These are phyloP conservation scores for Pipistrellus pipistrellus DNA, from an alignment of 2,797 vertebrate genomes.

Conservation along the genomic window DNA sequence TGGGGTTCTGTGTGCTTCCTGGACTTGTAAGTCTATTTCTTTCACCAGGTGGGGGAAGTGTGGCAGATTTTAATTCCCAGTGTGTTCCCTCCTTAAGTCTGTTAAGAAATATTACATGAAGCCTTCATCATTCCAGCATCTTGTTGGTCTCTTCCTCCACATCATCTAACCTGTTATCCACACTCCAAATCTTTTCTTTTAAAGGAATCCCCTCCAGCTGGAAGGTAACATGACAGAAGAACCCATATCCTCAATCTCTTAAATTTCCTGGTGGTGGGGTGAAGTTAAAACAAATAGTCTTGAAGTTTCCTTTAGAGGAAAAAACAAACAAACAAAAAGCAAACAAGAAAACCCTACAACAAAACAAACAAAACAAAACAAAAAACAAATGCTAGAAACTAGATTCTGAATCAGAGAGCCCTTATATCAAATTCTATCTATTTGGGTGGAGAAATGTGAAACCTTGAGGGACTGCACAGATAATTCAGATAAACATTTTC, in stretches of 20 bases:
- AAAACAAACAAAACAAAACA: too few relatives aligned
- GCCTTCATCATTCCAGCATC: background rate
- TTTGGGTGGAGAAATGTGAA: slow-evolving; percentile 23
- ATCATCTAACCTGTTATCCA: background rate
- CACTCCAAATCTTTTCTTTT: slow-evolving; percentile 2
- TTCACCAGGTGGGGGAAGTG: too few relatives aligned
- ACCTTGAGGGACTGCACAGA: background rate
- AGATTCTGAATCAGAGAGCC: background rate
- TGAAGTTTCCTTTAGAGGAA: slow-evolving; percentile 15
- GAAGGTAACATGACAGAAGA: background rate
- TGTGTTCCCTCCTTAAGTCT: background rate
- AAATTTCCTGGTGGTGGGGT: background rate
- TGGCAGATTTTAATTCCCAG: background rate
- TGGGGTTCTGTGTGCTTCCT: too few relatives aligned
- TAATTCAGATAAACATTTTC: background rate
- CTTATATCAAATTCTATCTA: background rate
- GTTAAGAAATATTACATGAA: background rate
- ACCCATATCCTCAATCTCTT: background rate
- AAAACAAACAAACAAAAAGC: background rate
- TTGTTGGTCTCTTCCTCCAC: background rate
- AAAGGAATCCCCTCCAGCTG: background rate
- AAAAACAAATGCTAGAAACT: background rate
- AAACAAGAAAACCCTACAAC: too few relatives aligned
- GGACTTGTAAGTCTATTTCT: too few relatives aligned
- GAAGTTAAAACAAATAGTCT: background rate